Percentiles rank a stretch among this genome's conserved stretches.
phyloP scores from a whole-genome alignment of 2,113 vertebrate genomes.

The Gavialis gangeticus region DNA sequence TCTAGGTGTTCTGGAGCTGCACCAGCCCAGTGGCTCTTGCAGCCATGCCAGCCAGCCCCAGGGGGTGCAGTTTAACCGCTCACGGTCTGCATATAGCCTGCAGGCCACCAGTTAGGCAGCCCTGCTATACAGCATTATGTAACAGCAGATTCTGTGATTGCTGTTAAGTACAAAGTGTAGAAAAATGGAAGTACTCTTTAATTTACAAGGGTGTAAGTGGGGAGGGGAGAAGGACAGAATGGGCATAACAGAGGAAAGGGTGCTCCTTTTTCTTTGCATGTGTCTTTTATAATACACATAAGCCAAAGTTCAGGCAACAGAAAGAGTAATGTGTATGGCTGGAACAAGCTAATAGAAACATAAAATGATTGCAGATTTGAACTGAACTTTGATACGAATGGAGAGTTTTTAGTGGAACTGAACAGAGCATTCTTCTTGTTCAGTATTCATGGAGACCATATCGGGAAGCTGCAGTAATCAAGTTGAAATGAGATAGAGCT shows the following conservation, averaged over 20 bases:
- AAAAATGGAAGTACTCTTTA: not conserved
- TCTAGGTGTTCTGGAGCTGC: too few species aligned
- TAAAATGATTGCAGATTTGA: not conserved
- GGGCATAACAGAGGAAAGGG: not conserved
- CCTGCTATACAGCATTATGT: too few species aligned
- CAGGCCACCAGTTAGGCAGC: too few species aligned
- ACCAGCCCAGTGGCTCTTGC: too few species aligned
- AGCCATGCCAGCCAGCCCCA: too few species aligned
- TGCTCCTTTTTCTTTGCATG: not conserved
- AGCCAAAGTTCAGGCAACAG: not conserved
- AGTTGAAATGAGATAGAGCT: not conserved
- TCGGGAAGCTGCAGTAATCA: rapidly evolving
- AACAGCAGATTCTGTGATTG: too few species aligned
- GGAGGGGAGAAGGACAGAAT: not conserved
- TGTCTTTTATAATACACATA: not conserved
- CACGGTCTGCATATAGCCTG: too few species aligned
- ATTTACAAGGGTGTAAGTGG: not conserved
- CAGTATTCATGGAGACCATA: not conserved
- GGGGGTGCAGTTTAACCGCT: too few species aligned
- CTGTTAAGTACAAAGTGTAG: not conserved
- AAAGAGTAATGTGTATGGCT: not conserved
- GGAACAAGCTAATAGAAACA: not conserved
- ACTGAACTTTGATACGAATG: not conserved
- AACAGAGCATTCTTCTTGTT: not conserved
- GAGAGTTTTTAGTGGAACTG: rapidly evolving